Conservation (phyloP, 2,113 vertebrate species). For the Potamarius usumacintae region DNA sequence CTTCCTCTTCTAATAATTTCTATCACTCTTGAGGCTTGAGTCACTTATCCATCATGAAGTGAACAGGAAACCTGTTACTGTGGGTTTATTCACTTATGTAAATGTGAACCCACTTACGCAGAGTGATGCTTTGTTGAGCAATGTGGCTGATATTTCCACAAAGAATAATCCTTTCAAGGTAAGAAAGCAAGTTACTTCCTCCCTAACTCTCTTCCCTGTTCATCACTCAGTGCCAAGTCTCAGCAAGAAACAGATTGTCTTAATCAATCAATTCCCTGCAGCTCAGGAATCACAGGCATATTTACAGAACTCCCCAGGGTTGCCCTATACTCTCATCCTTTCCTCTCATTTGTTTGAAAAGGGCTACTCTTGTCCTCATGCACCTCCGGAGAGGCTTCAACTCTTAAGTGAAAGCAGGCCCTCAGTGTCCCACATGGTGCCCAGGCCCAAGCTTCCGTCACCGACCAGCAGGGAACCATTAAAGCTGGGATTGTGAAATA, state of each 20-base stretch:
- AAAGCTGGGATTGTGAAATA: slow-evolving; percentile 54
- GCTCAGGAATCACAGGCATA: slow-evolving; percentile 5
- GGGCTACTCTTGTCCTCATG: slow-evolving; percentile 33
- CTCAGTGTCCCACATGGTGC: slow-evolving; percentile 21
- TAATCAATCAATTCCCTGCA: not conserved
- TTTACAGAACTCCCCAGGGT: slow-evolving; percentile 12
- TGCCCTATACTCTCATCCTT: slow-evolving; percentile 5
- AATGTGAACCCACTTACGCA: not conserved
- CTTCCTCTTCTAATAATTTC: not conserved
- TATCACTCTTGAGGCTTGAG: not conserved
- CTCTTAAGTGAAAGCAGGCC: slow-evolving; percentile 53
- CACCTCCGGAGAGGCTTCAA: slow-evolving; percentile 37
- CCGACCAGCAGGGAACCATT: slow-evolving; percentile 49
- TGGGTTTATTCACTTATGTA: not conserved
- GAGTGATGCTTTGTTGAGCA: not conserved
- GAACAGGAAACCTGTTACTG: not conserved
- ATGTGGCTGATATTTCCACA: not conserved
- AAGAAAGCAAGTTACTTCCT: not conserved
- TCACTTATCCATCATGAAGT: not conserved
- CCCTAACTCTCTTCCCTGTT: not conserved
- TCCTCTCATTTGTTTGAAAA: slow-evolving; percentile 21
- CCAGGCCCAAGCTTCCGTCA: slow-evolving; percentile 46
- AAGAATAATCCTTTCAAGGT: not conserved
- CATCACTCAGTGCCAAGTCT: not conserved
- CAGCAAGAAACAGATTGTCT: not conserved